Evolutionary conservation across 1,140 invertebrate genomes (phyloP).

Genomic region (Papilio xuthus): DNA sequence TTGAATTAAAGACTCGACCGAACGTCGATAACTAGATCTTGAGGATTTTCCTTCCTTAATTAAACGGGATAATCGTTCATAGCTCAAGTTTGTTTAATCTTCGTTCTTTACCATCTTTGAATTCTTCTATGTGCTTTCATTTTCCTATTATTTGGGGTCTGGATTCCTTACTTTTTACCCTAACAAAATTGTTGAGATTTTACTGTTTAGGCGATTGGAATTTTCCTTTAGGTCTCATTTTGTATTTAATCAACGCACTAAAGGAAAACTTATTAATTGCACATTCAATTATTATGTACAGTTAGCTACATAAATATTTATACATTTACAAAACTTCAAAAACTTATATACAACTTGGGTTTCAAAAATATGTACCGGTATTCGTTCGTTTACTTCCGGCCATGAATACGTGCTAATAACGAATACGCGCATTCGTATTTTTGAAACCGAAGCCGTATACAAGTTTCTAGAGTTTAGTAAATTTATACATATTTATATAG

Average conservation of each 20-base stretch:
- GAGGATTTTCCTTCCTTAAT: neutral
- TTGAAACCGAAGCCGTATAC: no score
- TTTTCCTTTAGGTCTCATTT: no score
- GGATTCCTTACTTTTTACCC: neutral
- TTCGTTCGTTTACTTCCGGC: no score
- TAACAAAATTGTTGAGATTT: neutral
- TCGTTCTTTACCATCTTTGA: neutral
- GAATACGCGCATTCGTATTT: no score
- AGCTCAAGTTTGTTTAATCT: neutral
- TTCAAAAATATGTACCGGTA: no score
- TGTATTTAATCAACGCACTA: neutral
- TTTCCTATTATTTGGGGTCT: neutral
- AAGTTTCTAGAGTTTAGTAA: no score
- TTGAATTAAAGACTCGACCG: slow-evolving; percentile 9
- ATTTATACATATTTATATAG: no score
- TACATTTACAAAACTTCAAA: no score
- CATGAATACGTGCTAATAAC: no score
- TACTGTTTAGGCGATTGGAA: no score
- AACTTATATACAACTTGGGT: no score
- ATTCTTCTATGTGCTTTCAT: neutral
- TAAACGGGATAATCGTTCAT: neutral
- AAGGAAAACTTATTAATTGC: neutral
- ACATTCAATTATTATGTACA: neutral
- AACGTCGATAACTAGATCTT: slow-evolving; percentile 8
- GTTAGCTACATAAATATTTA: no score